Base-by-base conservation (phyloP, 2,797 vertebrate genomes). In the Myripristis jacobus region DNA sequence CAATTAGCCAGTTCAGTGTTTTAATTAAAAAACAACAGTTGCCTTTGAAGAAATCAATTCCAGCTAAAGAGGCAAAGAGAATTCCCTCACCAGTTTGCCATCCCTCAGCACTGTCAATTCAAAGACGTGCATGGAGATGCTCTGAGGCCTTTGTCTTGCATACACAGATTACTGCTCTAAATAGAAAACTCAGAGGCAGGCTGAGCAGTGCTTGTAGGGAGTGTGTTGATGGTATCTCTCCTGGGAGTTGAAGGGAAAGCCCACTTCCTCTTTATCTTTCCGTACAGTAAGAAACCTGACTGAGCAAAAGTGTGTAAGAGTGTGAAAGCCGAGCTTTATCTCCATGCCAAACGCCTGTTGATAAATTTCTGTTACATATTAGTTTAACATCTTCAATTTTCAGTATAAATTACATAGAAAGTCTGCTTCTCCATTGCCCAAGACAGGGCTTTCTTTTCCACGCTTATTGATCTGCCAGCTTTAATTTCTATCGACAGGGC, bases 11-110 rank as follows among this genome's bases (percentile, higher is more conserved):
- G 84, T 89, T 92, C 88, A 90, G 78, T 88, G 86, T 91, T 93
- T 92, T 92, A 91, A 93, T 93, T 93, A 92, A 92, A 94, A 92
- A 92, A 90, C 84, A 92, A 92, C 90, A 83, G 90, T 87, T 41
- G 74, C 86, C 89, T 93, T 91, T 92, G 91, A 91, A 91, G 87
- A 88, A 91, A 93, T 93, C 89, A 87, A 93, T 93, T 86, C 65
- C 73, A 84, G 73, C 84, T 92, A 85, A 90, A 90, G 86, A 90
- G 87, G 74, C 72, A 71, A 75, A 84, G 66, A 85, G 69, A 87
- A 91, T 87, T 87, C 89, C 89, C 86, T 60, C 2, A 83, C 34
- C 70, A 18, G 48, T 80, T 79, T 5, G 9, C 25, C 56, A 71
- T 86, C 87, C 87, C 88, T 81, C 58, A 62, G 77, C 70, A 44